phyloP scores from a whole-genome alignment of 2,797 vertebrate genomes.

The Xerus rutilus region DNA sequence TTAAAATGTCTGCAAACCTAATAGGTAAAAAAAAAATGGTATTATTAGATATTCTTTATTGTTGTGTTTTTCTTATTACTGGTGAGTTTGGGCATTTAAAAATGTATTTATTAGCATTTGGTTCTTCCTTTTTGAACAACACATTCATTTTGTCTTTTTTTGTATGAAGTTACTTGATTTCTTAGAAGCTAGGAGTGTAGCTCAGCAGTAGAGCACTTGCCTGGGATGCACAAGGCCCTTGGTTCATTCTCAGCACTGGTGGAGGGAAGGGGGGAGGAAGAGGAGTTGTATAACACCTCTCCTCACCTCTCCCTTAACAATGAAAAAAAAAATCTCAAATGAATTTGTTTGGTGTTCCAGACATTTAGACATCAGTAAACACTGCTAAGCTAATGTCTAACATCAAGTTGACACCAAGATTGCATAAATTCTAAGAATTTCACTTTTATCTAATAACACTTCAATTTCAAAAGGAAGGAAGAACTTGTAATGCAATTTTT shows the following conservation, averaged over 20 bases:
- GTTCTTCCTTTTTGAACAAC: slow-evolving; percentile 21
- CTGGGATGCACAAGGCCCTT: background rate
- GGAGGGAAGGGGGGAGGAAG: too few species aligned
- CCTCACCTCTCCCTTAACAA: background rate
- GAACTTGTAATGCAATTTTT: background rate
- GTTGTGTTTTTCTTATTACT: slow-evolving; percentile 27
- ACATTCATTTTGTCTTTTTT: background rate
- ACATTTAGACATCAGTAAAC: slow-evolving; percentile 42
- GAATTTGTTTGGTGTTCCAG: slow-evolving; percentile 15
- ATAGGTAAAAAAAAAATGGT: background rate
- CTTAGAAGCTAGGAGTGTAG: background rate
- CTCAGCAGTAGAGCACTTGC: background rate
- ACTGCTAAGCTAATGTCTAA: slow-evolving; percentile 42
- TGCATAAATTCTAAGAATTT: slow-evolving; percentile 46
- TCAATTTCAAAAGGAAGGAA: slow-evolving; percentile 43
- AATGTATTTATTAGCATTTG: slow-evolving; percentile 17
- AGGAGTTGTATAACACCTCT: background rate
- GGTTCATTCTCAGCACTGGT: too few species aligned
- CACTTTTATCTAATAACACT: slow-evolving; percentile 47
- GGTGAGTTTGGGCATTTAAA: background rate
- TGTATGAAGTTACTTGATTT: slow-evolving; percentile 4
- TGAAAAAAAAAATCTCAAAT: background rate
- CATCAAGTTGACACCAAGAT: background rate
- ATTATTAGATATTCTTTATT: slow-evolving; percentile 27
- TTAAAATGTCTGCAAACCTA: slow-evolving; percentile 2